Evolutionary conservation across 2,888 invertebrate genomes (phyloP).

Genomic region (Torymus auratus): DNA sequence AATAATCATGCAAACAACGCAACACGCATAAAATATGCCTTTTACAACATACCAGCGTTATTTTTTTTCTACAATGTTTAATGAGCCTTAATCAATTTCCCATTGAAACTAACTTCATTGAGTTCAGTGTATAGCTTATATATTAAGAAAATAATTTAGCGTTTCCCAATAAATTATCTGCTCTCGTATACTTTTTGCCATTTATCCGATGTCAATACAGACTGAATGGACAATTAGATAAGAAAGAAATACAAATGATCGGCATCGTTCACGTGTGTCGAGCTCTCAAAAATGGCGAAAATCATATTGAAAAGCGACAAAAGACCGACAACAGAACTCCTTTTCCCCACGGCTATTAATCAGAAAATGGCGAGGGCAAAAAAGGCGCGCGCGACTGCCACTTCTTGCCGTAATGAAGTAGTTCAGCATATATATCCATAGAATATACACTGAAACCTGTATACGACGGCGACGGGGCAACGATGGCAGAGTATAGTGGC

Average conservation of each 20-base stretch:
- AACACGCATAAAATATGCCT: too few relatives aligned
- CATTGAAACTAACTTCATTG: neutral
- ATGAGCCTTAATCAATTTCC: neutral
- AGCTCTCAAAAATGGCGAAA: neutral
- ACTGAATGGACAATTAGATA: constrained; percentile 1
- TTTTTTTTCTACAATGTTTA: neutral
- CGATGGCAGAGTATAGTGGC: neutral
- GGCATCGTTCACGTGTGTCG: constrained; percentile 1
- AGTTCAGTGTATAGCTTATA: too few relatives aligned
- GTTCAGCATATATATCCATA: constrained; percentile 17
- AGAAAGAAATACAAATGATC: neutral
- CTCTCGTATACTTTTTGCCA: too few relatives aligned
- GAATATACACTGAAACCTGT: constrained; percentile 2
- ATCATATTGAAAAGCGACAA: neutral
- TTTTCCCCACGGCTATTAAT: neutral
- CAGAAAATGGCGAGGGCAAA: neutral
- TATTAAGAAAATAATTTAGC: too few relatives aligned
- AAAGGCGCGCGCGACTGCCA: neutral
- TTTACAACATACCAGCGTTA: too few relatives aligned
- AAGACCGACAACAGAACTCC: too few relatives aligned
- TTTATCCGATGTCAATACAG: neutral
- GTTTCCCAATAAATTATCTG: too few relatives aligned
- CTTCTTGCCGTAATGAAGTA: constrained; percentile 22
- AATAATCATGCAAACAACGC: too few relatives aligned
- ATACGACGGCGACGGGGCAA: neutral